A percentile compares a stretch with the other conserved stretches of the same genome.
Conservation (phyloP, 2,113 vertebrate genomes). For the Sceloporus undulatus region DNA sequence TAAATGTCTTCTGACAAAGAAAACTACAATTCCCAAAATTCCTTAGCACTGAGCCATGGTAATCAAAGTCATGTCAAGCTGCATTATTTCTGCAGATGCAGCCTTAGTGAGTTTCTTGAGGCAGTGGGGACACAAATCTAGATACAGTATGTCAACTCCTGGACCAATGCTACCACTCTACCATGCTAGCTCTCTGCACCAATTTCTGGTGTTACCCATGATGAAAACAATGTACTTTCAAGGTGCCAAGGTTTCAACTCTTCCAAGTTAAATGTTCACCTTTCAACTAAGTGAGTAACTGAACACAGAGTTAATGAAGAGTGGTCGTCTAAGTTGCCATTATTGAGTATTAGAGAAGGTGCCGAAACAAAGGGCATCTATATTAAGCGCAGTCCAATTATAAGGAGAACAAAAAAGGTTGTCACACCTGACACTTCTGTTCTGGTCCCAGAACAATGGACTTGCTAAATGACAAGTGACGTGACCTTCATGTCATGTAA, state of each 20-base stretch:
- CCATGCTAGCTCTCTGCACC: too few relatives aligned
- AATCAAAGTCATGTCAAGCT: too few relatives aligned
- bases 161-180: too few relatives aligned
- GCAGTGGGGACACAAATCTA: too few relatives aligned
- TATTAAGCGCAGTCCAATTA: neutral
- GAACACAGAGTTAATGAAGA: neutral
- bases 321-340: neutral
- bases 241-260: too few relatives aligned
- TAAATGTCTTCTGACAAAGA: too few relatives aligned
- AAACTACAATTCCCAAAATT: too few relatives aligned
- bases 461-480: neutral
- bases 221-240: neutral
- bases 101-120: too few relatives aligned
- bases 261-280: neutral
- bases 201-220: neutral
- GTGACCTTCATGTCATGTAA: neutral
- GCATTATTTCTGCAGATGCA: too few relatives aligned
- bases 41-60: too few relatives aligned
- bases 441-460: neutral
- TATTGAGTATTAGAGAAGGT: neutral
- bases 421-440: neutral
- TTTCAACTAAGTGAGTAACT: neutral
- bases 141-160: too few relatives aligned
- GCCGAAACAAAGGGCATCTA: neutral
- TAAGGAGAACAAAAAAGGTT: neutral